Conservation (phyloP, 1,140 invertebrate species). For the Drosophila pseudoobscura region DNA sequence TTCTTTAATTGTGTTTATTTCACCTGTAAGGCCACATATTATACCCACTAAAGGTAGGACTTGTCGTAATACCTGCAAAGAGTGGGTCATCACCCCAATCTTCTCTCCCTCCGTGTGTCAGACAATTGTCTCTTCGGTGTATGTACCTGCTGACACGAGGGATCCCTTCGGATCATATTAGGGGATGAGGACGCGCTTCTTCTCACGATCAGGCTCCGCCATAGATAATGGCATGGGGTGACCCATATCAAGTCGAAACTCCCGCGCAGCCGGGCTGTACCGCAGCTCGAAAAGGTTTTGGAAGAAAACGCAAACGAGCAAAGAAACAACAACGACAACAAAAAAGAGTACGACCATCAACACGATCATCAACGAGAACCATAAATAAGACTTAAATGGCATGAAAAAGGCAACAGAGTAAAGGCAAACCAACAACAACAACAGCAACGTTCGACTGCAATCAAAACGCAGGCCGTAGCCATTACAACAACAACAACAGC, state of each 20-base stretch:
- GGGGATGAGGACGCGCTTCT: constrained; percentile 34
- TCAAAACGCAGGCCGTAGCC: constrained; percentile 69
- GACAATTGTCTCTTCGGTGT: too few species aligned
- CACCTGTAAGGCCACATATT: too few species aligned
- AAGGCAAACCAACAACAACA: constrained; percentile 28
- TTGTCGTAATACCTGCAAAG: too few species aligned
- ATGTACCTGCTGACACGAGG: too few species aligned
- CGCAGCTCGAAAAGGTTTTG: constrained; percentile 52
- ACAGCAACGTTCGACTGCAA: constrained; percentile 43
- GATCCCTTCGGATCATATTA: constrained; percentile 1
- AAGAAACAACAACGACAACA: constrained; percentile 48
- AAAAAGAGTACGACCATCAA: constrained; percentile 73
- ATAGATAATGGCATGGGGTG: constrained; percentile 17
- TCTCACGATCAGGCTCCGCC: constrained; percentile 25
- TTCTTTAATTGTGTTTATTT: too few species aligned
- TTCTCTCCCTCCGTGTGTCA: too few species aligned
- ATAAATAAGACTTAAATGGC: constrained; percentile 81
- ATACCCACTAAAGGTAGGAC: too few species aligned
- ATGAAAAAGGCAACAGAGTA: constrained; percentile 63
- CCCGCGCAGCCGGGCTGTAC: constrained; percentile 33
- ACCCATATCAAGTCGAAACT: constrained; percentile 57
- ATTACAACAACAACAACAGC: constrained; percentile 59
- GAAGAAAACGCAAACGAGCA: constrained; percentile 28
- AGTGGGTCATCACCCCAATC: too few species aligned
- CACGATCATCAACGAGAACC: constrained; percentile 80